Evolutionary conservation across 2,888 invertebrate species (phyloP), one percentile per base, ranked within the genome.

Genomic region (Alentia gelatinosa): DNA sequence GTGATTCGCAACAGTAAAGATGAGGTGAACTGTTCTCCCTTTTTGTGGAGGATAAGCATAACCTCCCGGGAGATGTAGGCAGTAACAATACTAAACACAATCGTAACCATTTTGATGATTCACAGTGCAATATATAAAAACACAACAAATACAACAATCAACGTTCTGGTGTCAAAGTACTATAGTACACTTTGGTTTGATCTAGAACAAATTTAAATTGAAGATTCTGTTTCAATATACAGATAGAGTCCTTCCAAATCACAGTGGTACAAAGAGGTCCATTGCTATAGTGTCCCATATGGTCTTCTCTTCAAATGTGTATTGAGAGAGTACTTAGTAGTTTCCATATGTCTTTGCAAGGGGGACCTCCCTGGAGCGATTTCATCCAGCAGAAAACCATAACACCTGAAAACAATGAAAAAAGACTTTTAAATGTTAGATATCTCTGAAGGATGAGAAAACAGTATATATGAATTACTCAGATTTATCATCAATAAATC

Each of bases 1-100:
- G 79, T 79, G 37, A 79, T 79, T 12, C 79, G 79, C 37, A 79
- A 23, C 79, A 79, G 39, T n/a, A 79, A 35, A 0, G 37, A 35
- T 39, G 79, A 79, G 1, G 79, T 79, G 37, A 79, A 79, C 39
- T 79, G 79, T 39, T 79, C 79, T 4, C 79, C 79, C n/a, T 79
- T 79, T n/a, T 79, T 79, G n/a, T 79, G 79, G 23, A 79, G 79
- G 23, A 79, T 39, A 12, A 79, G 12, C 79, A 79, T 79, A 0
- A 79, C 79, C 37, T 79, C 79, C 39, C 79, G 35, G 0, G 79
- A 79, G 12, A 79, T 39, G 39, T 79, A 79, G 5, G 79, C 79
- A 9, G 79, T 79, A 19, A 79, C 79, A 12, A 39, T 39, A 37
- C 79, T 79, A 39, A 79, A 79, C 79, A 79, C 79, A 37, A 39